phyloP scores from a whole-genome alignment of 2,797 vertebrate genomes.

The Catharus ustulatus region DNA sequence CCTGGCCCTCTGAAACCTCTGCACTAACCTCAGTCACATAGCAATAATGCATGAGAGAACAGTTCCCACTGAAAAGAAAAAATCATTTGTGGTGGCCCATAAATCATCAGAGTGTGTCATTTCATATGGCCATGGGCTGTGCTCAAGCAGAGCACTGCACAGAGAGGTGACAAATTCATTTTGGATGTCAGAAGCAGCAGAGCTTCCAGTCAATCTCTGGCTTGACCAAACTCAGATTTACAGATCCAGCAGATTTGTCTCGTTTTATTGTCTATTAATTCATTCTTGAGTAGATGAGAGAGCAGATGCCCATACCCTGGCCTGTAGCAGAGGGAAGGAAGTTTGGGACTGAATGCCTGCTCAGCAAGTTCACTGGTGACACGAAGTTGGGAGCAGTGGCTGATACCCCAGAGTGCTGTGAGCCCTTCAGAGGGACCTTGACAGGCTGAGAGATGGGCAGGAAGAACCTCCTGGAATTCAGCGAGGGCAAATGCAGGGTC shows the following conservation, averaged over 20 bases:
- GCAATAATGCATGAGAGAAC: background rate
- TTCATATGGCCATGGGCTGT: background rate
- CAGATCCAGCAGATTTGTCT: background rate
- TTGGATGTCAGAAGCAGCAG: background rate
- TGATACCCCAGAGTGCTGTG: background rate
- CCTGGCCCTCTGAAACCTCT: background rate
- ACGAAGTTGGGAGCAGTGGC: background rate
- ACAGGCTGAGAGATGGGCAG: background rate
- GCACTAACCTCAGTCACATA: background rate
- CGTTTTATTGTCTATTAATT: background rate
- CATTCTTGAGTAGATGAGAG: background rate
- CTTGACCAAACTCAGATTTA: background rate
- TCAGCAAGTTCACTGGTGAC: background rate
- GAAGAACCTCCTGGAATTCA: background rate
- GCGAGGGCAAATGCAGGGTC: background rate
- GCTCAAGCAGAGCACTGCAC: background rate
- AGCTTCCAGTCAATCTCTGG: background rate
- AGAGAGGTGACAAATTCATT: background rate
- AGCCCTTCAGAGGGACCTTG: background rate
- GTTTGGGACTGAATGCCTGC: background rate
- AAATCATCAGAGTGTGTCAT: background rate
- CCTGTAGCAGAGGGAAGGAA: background rate
- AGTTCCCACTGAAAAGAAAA: background rate
- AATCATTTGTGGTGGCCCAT: background rate
- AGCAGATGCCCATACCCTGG: background rate